A percentile compares a stretch with the other conserved stretches of the same genome.
Evolutionary conservation across 2,888 invertebrate genomes (phyloP).

Genomic region (Tryphoninae sp.): DNA sequence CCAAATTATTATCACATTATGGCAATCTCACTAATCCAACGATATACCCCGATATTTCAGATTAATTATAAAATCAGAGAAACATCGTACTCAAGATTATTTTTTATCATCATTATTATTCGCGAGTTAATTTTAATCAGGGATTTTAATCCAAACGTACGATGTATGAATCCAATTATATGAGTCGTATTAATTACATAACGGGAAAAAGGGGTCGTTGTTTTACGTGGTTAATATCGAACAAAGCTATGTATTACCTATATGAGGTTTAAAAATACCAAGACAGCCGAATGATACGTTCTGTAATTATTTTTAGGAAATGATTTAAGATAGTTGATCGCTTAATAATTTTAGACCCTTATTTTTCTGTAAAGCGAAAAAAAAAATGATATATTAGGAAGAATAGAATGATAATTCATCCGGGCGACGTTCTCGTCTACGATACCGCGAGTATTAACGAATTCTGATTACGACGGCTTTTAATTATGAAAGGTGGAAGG

Average conservation of each 20-base stretch:
- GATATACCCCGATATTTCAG: neutral
- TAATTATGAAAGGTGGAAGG: constrained; percentile 31
- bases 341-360: neutral
- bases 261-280: neutral
- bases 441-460: constrained; percentile 1
- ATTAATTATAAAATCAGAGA: neutral
- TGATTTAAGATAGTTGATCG: neutral
- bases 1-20: constrained; percentile 17
- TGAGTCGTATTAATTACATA: constrained; percentile 20
- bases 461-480: constrained; percentile 38
- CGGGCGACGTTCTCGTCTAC: neutral
- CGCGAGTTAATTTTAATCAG: neutral
- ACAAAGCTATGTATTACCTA: neutral
- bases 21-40: constrained; percentile 7
- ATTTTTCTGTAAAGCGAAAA: neutral
- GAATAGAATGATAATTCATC: neutral
- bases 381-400: too few relatives aligned
- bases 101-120: neutral
- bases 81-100: neutral
- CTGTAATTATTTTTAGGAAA: too few relatives aligned
- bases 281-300: neutral
- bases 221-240: neutral
- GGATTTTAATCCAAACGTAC: neutral
- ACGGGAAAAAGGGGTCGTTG: neutral
- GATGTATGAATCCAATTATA: neutral